Base-by-base conservation (phyloP, 2,888 invertebrate genomes). In the Gymnosoma rotundatum region DNA sequence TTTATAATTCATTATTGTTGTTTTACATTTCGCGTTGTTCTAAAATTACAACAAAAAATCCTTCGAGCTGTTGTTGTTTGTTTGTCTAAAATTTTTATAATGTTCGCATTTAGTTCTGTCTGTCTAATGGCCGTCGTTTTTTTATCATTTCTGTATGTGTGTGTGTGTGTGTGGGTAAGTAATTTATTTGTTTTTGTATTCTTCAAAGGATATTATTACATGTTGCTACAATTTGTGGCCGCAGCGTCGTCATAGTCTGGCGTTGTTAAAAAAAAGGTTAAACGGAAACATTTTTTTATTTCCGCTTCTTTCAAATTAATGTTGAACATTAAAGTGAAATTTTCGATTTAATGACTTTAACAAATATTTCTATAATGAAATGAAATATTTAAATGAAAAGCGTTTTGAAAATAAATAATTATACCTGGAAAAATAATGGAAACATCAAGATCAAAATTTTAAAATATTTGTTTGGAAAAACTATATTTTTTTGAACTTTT, bases 221-320 rank as follows among this genome's bases (percentile, higher is more conserved):
- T 50, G 56, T 80, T 80, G 66, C 45, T 36, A 36, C 48, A 67
- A 63, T 61, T 78, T 64, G 61, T 75, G 78, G 75, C 48, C 50
- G 21, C n/a, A 52, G 32, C 52, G 58, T 38, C 52, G 20, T 50
- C 66, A 32, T 48, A 18, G 67, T 64, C 70, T 70, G 64, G 48
- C 36, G 32, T 10, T 0, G 0, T 9, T 32, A 16, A 4, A 12
- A 36, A 32, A 66, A 69, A 18, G 18, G n/a, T 52, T 2, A 52
- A 52, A 74, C 70, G 79, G 70, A 83, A 70, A 54, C 66, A 60
- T 64, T 83, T 79, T 32, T 74, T 66, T 60, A 74, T 79, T 79
- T 83, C 73, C 78, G 69, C 63, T 73, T 50, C 42, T 73, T 63
- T 73, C 70, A 60, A 64, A 70, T 83, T 79, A 25, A 67, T 32